phyloP scores from a whole-genome alignment of 2,888 invertebrate genomes.

The Coronaproctus castanopsis region DNA sequence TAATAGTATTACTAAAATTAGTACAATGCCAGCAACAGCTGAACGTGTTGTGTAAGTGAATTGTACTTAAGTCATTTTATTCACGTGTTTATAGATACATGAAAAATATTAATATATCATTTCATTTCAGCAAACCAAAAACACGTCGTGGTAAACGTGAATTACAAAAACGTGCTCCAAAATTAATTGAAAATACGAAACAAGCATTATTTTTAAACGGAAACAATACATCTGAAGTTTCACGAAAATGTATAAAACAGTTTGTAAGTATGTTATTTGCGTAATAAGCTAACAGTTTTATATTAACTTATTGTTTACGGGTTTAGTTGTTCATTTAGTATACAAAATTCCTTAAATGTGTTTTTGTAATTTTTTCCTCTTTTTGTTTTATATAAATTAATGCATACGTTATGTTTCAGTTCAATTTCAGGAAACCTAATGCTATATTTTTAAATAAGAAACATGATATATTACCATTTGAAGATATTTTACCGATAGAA shows the following conservation, averaged over 20 bases:
- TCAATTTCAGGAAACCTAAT: constrained; percentile 68
- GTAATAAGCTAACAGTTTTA: too few relatives aligned
- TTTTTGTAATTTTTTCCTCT: too few relatives aligned
- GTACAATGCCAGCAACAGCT: too few relatives aligned
- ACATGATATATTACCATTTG: constrained; percentile 82
- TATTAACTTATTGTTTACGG: too few relatives aligned
- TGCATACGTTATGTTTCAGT: constrained; percentile 29
- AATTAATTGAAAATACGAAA: constrained; percentile 72
- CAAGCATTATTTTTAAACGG: constrained; percentile 68
- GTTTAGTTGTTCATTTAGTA: too few relatives aligned
- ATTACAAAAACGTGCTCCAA: constrained; percentile 59
- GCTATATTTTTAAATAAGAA: constrained; percentile 52
- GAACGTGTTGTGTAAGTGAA: too few relatives aligned
- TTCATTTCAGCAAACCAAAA: constrained; percentile 66
- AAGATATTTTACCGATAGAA: constrained; percentile 65
- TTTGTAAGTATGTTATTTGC: constrained; percentile 34
- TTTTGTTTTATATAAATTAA: too few relatives aligned
- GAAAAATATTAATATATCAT: too few relatives aligned
- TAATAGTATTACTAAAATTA: too few relatives aligned
- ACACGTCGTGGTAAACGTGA: constrained; percentile 73
- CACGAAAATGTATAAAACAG: constrained; percentile 59
- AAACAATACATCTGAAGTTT: constrained; percentile 49
- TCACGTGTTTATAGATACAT: too few relatives aligned
- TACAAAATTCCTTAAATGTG: background rate
- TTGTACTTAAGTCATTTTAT: too few relatives aligned